phyloP scores from a whole-genome alignment of 2,888 invertebrate species.

The Coenonympha glycerion region DNA sequence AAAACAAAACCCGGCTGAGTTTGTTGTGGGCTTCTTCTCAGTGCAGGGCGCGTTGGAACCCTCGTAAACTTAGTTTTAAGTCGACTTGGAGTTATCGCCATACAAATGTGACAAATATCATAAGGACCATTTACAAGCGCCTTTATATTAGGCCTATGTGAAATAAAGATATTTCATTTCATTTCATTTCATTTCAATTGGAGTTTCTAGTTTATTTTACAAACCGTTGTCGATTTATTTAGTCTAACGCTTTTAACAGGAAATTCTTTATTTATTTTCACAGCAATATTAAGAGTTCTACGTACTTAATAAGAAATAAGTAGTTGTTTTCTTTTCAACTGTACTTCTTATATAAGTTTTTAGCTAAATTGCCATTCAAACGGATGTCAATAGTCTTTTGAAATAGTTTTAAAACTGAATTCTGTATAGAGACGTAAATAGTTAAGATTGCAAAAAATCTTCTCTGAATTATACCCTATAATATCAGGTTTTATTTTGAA shows the following conservation, averaged over 20 bases:
- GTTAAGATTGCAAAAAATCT: background rate
- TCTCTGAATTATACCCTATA: too few species aligned
- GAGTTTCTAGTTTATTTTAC: background rate
- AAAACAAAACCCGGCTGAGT: too few species aligned
- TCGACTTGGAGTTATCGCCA: too few species aligned
- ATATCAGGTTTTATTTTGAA: too few species aligned
- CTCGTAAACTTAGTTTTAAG: too few species aligned
- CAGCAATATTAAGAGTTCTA: background rate
- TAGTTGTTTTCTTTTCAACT: background rate
- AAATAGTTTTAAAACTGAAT: background rate
- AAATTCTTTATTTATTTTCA: background rate
- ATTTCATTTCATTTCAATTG: too few species aligned
- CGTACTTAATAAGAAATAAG: background rate
- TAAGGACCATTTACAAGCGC: too few species aligned
- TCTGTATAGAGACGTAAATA: background rate
- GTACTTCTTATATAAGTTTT: background rate
- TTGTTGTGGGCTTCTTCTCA: too few species aligned
- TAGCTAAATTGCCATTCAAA: background rate
- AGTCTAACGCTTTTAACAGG: background rate
- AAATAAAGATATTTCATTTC: too few species aligned
- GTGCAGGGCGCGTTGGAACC: too few species aligned
- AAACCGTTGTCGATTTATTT: background rate
- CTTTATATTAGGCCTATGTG: too few species aligned
- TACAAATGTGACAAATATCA: too few species aligned
- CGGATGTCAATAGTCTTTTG: background rate